Evolutionary conservation across 2,888 invertebrate species (phyloP), one percentile per base, ranked within the genome.

Genomic region (Neoaliturus tenellus): DNA sequence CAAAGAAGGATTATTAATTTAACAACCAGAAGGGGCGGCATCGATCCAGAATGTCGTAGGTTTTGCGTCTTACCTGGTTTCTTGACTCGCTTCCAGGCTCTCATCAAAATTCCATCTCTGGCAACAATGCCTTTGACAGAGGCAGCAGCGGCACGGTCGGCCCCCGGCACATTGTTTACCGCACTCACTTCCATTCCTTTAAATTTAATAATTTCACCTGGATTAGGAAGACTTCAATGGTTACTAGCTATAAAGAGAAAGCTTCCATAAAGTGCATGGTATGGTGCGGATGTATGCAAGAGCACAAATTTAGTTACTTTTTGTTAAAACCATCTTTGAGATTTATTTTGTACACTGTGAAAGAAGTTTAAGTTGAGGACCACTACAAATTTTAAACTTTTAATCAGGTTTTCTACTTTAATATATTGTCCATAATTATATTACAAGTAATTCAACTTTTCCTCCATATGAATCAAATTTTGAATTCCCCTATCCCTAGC

Each of bases 31-130:
- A 17, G 62, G 62, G 1, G 28, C 1, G 14, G 62, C 28, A 39
- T 71, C 71, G 71, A 71, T 71, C 10, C 5, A 39, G 69, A 3
- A 6, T 35, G 71, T 71, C 39, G 71, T 39, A 71, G 67, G 71
- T 71, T 39, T 31, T 71, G 23, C n/a, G n/a, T n/a, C n/a, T n/a
- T n/a, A 35, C 39, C 71, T 39, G n/a, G 41, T 69, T 81, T 81
- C 69, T 67, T 44, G 67, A n/a, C 62, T 17, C 23, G 23, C 69
- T 48, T 51, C 20, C 48, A 25, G 81, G 48, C 44, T 25, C 81
- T 81, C 81, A 81, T 81, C 81, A 81, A 81, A 81, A 81, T 81
- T 81, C 81, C 81, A 81, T 81, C 81, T 69, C 33, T 31, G 33
- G 23, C 81, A 69, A 81, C 81, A 81, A 81, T 69, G 81, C 81